phyloP scores from a whole-genome alignment of 2,797 vertebrate genomes.

The Danio choprae region DNA sequence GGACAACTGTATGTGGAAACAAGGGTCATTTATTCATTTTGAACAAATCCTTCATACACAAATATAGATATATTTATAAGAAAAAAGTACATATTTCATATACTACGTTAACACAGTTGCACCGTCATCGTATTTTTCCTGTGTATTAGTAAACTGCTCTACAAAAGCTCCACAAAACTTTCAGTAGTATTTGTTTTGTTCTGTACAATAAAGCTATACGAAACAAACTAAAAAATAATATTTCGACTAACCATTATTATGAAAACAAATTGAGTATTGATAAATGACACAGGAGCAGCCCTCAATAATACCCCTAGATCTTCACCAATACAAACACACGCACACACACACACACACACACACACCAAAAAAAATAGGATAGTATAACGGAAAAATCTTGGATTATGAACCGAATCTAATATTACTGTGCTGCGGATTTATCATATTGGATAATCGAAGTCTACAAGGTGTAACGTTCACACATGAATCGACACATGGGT shows the following conservation, averaged over 20 bases:
- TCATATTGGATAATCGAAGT: background rate
- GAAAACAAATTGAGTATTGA: slow-evolving; percentile 60
- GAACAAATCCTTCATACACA: slow-evolving; percentile 69
- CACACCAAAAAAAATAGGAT: slow-evolving; percentile 37
- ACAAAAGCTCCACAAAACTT: slow-evolving; percentile 60
- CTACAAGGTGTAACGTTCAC: slow-evolving; percentile 47
- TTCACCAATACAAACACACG: slow-evolving; percentile 25
- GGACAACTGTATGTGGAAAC: slow-evolving; percentile 62
- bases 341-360: background rate
- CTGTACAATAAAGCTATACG: slow-evolving; percentile 68
- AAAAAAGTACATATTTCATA: slow-evolving; percentile 38
- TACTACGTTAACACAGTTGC: slow-evolving; percentile 24
- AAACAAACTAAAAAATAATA: slow-evolving; percentile 59
- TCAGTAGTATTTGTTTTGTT: slow-evolving; percentile 50
- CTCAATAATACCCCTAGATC: slow-evolving; percentile 53
- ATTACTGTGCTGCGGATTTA: slow-evolving; percentile 1
- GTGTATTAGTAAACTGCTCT: slow-evolving; percentile 63
- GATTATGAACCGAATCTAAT: background rate
- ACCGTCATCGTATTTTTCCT: slow-evolving; percentile 64
- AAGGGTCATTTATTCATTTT: slow-evolving; percentile 77
- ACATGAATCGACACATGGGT: slow-evolving; percentile 37
- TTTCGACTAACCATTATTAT: slow-evolving; percentile 59
- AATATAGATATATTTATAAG: slow-evolving; percentile 61
- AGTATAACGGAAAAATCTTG: background rate
- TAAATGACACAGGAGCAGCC: slow-evolving; percentile 7